Evolutionary conservation across 1,140 invertebrate genomes (phyloP), one percentile per base, ranked within the genome.

Genomic region (Brachionus plicatilis): DNA sequence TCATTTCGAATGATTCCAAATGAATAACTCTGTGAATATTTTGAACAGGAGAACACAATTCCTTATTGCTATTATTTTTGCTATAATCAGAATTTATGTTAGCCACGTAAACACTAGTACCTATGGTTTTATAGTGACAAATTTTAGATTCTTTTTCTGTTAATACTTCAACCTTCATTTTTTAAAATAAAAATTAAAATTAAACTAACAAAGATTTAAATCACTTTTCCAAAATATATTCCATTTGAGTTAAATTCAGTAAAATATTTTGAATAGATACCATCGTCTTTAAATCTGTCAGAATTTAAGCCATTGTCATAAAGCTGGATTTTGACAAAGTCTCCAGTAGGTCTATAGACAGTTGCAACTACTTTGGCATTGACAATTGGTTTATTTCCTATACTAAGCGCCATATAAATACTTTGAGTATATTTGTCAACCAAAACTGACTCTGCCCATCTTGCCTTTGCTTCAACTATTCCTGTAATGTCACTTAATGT

Each of bases 251-350:
- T 82, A 47, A 82, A 82, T 43, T 82, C 37, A 11, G 53, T 43
- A 82, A 82, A 82, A 65, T 82, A 82, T 43, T 29, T 68, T n/a
- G 79, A 82, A 65, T 82, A 82, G 24, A 82, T 56, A 3, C 79
- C 79, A 82, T 82, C 79, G n/a, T 82, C 17, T 43, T 43, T 41
- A 65, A 45, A 82, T 33, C 33, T 24, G 60, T 82, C 79, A 56
- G 79, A 53, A 68, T 82, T 82, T 37, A 65, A 29, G 12, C 79
- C 79, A 47, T 82, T 37, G 37, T 82, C 79, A 24, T 66, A 20
- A 14, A 82, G 53, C 24, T 82, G 33, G 20, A 82, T 27, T 43
- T 41, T 82, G n/a, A 82, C 20, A 45, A n/a, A 82, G 17, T 82
- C 79, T 11, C 79, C 79, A 43, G n/a, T 65, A 24, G 79, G 79